Evolutionary conservation across 2,113 vertebrate genomes (phyloP).

Genomic region (Centropristis striata): DNA sequence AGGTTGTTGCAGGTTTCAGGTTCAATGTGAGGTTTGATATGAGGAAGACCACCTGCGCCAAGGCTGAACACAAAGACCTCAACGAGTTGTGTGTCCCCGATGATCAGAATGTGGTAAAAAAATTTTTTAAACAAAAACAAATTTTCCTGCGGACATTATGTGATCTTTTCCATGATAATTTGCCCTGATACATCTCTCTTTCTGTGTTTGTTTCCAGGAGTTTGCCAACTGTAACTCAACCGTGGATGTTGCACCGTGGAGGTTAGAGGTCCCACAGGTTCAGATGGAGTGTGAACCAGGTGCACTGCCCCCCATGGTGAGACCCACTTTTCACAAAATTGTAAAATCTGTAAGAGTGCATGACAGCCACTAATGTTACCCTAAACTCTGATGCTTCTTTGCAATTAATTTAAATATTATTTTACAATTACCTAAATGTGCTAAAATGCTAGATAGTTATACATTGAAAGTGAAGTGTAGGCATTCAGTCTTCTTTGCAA

Average conservation of each 20-base stretch:
- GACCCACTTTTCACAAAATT: conserved; percentile 40
- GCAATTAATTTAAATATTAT: no score
- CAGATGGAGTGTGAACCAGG: conserved; percentile 79
- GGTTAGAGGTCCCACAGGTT: conserved; percentile 69
- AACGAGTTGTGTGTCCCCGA: conserved; percentile 81
- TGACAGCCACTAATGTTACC: not conserved
- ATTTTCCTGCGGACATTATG: not conserved
- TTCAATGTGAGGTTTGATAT: conserved; percentile 87
- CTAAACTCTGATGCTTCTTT: not conserved
- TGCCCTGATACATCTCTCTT: not conserved
- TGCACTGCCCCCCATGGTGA: conserved; percentile 18
- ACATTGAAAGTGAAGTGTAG: no score
- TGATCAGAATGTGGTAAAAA: conserved; percentile 81
- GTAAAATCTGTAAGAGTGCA: not conserved
- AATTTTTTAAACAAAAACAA: not conserved
- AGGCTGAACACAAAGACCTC: conserved; percentile 83
- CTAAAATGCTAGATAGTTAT: no score
- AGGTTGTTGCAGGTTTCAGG: conserved; percentile 90
- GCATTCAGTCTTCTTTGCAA: no score
- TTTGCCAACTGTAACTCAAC: conserved; percentile 83
- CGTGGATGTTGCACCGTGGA: conserved; percentile 84
- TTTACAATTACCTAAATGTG: no score
- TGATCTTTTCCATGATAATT: not conserved
- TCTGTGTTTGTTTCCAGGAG: conserved; percentile 77
- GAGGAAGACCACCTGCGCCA: conserved; percentile 90